These are phyloP conservation scores for Antrozous pallidus DNA, from an alignment of 2,797 vertebrate genomes.

Conservation along the genomic window DNA sequence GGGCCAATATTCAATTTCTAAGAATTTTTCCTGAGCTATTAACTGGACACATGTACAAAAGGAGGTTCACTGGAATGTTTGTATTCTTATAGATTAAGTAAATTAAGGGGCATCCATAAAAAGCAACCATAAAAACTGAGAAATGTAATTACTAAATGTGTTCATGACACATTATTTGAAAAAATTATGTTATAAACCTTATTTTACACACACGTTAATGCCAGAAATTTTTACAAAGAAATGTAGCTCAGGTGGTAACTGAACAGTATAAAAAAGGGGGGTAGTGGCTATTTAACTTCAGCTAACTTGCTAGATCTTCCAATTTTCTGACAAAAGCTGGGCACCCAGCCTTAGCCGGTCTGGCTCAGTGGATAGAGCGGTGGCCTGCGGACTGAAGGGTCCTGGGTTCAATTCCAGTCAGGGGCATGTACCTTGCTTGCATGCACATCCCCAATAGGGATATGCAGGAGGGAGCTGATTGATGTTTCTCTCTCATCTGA, in stretches of 20 bases:
- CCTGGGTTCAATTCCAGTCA: too few relatives aligned
- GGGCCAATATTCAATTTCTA: not conserved
- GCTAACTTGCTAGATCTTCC: not conserved
- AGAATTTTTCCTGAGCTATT: not conserved
- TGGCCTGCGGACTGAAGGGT: too few relatives aligned
- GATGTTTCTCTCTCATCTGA: too few relatives aligned
- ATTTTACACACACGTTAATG: not conserved
- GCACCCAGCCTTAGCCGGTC: not conserved
- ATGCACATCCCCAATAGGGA: too few relatives aligned
- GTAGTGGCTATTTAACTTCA: not conserved
- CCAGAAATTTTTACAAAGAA: not conserved
- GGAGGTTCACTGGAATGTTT: not conserved
- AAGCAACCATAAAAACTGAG: not conserved
- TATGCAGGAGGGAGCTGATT: too few relatives aligned
- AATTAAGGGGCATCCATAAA: not conserved
- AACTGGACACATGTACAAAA: not conserved
- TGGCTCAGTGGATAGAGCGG: too few relatives aligned
- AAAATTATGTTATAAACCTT: not conserved
- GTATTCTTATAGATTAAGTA: not conserved
- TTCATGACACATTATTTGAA: not conserved
- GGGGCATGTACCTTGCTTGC: too few relatives aligned
- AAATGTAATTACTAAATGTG: not conserved
- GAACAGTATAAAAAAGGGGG: not conserved
- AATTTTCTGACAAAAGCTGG: not conserved
- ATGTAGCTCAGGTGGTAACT: not conserved